Evolutionary conservation across 2,797 vertebrate species (phyloP).

Genomic region (Microctenopoma stevenorrisi): DNA sequence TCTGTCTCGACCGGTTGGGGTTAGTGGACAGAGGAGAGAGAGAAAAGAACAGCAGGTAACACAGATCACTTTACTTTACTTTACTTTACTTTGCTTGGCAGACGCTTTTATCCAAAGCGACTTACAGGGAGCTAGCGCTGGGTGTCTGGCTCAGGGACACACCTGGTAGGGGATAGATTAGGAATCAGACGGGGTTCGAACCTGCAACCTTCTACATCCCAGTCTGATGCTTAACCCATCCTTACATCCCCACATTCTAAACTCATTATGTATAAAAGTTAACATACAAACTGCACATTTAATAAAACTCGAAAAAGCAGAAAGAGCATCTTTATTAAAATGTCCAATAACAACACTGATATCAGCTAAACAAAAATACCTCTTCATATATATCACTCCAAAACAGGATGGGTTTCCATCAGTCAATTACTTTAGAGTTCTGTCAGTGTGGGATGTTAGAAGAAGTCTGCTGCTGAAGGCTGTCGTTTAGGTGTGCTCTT

Average conservation of each 20-base stretch:
- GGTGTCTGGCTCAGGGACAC: too few relatives aligned
- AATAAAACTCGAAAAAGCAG: constrained; percentile 4
- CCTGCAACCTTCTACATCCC: too few relatives aligned
- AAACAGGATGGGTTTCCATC: background rate
- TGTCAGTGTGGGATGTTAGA: constrained; percentile 70
- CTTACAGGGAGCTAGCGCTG: too few relatives aligned
- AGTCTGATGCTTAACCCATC: too few relatives aligned
- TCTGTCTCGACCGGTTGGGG: too few relatives aligned
- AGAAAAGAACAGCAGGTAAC: too few relatives aligned
- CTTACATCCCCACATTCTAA: background rate
- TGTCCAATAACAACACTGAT: constrained; percentile 12
- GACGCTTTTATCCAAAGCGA: too few relatives aligned
- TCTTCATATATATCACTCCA: background rate
- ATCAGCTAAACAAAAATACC: constrained; percentile 31
- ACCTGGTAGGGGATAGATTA: too few relatives aligned
- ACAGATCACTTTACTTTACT: too few relatives aligned
- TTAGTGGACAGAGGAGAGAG: too few relatives aligned
- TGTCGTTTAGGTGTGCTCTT: constrained; percentile 64
- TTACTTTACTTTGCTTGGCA: too few relatives aligned
- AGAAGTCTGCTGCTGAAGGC: constrained; percentile 85
- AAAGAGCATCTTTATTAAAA: constrained; percentile 52
- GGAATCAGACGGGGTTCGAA: too few relatives aligned
- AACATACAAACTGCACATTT: constrained; percentile 2
- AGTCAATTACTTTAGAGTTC: background rate
- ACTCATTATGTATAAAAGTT: background rate